These are phyloP conservation scores for Probosciger aterrimus DNA, from an alignment of 2,113 vertebrate genomes.

Conservation along the genomic window DNA sequence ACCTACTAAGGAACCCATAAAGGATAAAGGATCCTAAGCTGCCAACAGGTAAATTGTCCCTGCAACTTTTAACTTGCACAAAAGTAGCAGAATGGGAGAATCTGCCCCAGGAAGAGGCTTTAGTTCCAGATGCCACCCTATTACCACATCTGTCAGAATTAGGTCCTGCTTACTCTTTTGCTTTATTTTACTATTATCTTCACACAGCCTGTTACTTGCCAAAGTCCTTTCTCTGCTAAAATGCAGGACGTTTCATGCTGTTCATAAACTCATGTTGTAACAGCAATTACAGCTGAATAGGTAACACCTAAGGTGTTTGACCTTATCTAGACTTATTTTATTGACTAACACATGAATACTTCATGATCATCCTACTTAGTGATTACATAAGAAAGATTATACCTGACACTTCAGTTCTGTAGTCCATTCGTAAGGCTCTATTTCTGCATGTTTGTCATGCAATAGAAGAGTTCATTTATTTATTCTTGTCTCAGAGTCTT, in stretches of 20 bases:
- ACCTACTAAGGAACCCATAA: background rate
- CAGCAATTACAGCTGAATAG: slow-evolving; percentile 2
- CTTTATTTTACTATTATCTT: background rate
- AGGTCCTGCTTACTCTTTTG: background rate
- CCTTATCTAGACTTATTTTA: slow-evolving; percentile 39
- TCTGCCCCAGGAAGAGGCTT: background rate
- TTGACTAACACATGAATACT: slow-evolving; percentile 36
- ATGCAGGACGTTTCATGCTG: slow-evolving; percentile 5
- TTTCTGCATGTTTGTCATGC: background rate
- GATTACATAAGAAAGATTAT: background rate
- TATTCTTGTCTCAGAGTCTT: background rate
- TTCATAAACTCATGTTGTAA: background rate
- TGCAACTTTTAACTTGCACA: accelerated
- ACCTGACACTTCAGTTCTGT: background rate
- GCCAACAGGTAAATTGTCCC: background rate
- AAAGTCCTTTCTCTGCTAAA: background rate
- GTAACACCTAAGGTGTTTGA: slow-evolving; percentile 40
- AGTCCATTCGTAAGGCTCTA: background rate
- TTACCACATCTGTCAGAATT: background rate
- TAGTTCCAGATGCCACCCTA: background rate
- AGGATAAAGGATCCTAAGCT: background rate
- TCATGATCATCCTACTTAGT: background rate
- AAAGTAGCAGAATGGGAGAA: background rate
- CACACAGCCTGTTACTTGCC: background rate
- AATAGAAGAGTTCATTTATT: background rate